Conservation (phyloP, 2,797 vertebrate genomes). For the Urophycis tenuis region DNA sequence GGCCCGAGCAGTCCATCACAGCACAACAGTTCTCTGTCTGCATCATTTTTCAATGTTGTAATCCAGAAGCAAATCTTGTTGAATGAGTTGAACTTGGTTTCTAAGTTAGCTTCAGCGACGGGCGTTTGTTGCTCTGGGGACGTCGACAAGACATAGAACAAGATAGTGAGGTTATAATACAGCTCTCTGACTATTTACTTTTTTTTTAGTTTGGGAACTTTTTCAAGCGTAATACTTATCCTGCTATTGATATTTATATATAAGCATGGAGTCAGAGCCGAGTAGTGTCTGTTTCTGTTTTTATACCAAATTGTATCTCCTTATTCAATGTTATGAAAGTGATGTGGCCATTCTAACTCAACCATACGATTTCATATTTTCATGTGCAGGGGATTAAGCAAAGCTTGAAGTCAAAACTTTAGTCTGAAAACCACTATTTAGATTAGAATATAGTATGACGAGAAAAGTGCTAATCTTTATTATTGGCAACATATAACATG, state of each 20-base stretch:
- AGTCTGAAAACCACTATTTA: not conserved
- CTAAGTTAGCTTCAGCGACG: not conserved
- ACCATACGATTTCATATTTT: not conserved
- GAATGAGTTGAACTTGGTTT: not conserved
- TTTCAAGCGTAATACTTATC: not conserved
- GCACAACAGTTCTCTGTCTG: not conserved
- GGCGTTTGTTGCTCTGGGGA: no score
- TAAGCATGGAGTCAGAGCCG: conserved; percentile 27
- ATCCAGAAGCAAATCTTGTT: not conserved
- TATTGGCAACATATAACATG: not conserved
- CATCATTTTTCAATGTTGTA: not conserved
- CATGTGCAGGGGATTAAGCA: not conserved
- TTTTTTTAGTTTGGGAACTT: not conserved
- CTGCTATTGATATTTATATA: conserved; percentile 6
- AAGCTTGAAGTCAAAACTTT: not conserved
- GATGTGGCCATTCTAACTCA: not conserved
- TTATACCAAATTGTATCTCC: conserved; percentile 27
- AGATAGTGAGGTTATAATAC: not conserved
- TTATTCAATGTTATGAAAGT: conserved; percentile 27
- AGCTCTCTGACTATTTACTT: not conserved
- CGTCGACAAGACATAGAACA: not conserved
- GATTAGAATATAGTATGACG: not conserved
- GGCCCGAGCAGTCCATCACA: no score
- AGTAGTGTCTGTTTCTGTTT: conserved; percentile 30
- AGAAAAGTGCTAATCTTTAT: not conserved